A percentile compares a stretch with the other conserved stretches of the same genome.
Conservation (phyloP, 37 sponge, comb jelly and placozoan species). For the Beroe ovata region DNA sequence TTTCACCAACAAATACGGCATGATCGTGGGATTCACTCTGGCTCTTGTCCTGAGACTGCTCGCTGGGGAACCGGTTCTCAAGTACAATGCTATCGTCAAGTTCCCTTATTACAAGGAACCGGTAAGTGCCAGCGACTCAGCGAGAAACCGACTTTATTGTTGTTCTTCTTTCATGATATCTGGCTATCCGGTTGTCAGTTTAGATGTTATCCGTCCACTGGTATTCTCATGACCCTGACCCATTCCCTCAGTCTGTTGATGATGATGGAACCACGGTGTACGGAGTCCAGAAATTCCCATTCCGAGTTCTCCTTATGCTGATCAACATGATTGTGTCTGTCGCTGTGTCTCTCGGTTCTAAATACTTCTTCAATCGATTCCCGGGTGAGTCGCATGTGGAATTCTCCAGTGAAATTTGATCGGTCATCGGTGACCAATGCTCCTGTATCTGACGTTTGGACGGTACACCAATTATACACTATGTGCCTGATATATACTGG, state of each 20-base stretch:
- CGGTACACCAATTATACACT: no score
- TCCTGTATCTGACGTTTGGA: no score
- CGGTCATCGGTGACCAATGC: no score
- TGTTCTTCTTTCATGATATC: no score
- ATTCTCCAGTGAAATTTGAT: background rate
- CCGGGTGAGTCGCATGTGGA: background rate
- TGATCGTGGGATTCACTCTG: background rate
- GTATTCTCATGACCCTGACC: no score
- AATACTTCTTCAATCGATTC: background rate
- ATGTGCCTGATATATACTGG: no score
- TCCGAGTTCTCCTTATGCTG: background rate
- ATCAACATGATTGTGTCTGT: background rate
- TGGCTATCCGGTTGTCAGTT: no score
- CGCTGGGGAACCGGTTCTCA: slow-evolving; percentile 30
- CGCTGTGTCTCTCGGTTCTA: background rate
- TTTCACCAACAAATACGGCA: slow-evolving; percentile 43
- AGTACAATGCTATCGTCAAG: slow-evolving; percentile 40
- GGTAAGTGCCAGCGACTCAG: background rate
- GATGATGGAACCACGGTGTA: background rate
- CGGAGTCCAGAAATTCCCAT: slow-evolving; percentile 29
- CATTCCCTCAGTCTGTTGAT: background rate
- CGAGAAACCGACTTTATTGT: no score
- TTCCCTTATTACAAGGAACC: slow-evolving; percentile 3
- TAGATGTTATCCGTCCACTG: no score
- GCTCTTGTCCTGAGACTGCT: slow-evolving; percentile 19